Evolutionary conservation across 2,113 vertebrate genomes (phyloP), one percentile per base, ranked within the genome.

Genomic region (Plecotus auritus): DNA sequence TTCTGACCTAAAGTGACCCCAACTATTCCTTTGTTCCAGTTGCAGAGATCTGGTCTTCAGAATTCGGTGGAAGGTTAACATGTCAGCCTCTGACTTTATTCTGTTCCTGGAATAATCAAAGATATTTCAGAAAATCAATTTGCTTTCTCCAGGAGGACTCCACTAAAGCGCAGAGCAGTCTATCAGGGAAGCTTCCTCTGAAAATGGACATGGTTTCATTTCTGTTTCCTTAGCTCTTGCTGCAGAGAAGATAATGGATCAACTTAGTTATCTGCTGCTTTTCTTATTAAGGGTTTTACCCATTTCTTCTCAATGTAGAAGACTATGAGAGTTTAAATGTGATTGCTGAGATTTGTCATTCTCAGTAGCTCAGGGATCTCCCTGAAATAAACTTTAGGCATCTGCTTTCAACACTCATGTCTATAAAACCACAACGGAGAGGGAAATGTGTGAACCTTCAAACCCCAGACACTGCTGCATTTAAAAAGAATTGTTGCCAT

Each of bases 271-370:
- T 95, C 88, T 93, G 26, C 47, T 76, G 51, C 51, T 69, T 97
- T 95, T 96, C 76, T 96, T 92, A 87, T 70, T 95, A 92, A 93
- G 40, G 26, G 13, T 86, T 91, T 92, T 95, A 95, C 70, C 73
- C n/a, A 76, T 86, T 93, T 93, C 37, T 92, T 88, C 96, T 96
- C 90, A 76, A 6, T 37, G 11, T 82, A 90, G 72, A 88, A 70
- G 59, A 82, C 59, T 70, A 85, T 70, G n/a, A 77, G 32, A 69
- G 4, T 14, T 78, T 86, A 90, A 93, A 92, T 30, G 54, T 85
- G 73, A 92, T 88, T 94, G 73, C 85, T 47, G 73, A 94, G 51
- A 93, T 93, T 88, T 96, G 85, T 94, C 93, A 86, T 95, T 94
- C 93, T 90, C 85, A 90, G 90, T 85, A 88, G 88, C n/a, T 42